These are phyloP conservation scores for Drosophila insularis DNA, from an alignment of 1,140 invertebrate species.

Conservation along the genomic window DNA sequence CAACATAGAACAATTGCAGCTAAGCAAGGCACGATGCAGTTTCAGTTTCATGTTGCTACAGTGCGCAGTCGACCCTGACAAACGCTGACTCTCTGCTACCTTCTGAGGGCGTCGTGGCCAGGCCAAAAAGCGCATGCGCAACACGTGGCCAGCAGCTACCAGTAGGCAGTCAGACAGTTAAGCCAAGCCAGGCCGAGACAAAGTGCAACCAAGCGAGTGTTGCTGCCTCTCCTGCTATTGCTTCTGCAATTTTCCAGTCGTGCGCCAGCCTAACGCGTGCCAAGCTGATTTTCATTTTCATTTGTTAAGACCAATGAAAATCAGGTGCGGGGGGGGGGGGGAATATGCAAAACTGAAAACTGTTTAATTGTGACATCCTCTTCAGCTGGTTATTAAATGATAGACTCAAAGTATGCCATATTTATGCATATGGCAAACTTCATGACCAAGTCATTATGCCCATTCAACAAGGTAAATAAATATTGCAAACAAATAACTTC, in stretches of 20 bases:
- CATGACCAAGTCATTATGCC: conserved; percentile 30
- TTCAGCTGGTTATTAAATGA: conserved; percentile 6
- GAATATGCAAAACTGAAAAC: neutral
- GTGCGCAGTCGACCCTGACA: conserved; percentile 74
- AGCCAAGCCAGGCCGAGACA: neutral
- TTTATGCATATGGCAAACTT: conserved; percentile 13
- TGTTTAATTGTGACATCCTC: conserved; percentile 6
- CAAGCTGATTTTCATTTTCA: conserved; percentile 79
- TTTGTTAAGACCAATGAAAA: conserved; percentile 24
- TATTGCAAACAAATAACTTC: conserved; percentile 47
- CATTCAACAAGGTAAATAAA: conserved; percentile 31
- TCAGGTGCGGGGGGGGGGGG: neutral
- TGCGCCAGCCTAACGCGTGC: conserved; percentile 72
- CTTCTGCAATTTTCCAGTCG: conserved; percentile 77
- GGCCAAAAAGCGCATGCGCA: conserved; percentile 73
- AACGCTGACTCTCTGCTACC: conserved; percentile 37
- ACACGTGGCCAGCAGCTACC: conserved; percentile 62
- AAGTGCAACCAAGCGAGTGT: conserved; percentile 60
- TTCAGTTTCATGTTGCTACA: conserved; percentile 51
- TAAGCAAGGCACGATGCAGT: conserved; percentile 62
- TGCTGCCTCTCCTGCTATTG: conserved; percentile 12
- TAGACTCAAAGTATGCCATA: neutral
- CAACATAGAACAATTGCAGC: conserved; percentile 71
- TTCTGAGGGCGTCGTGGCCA: conserved; percentile 62
- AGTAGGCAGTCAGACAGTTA: conserved; percentile 23